Evolutionary conservation across 2,888 invertebrate species (phyloP).

Genomic region (Salticus scenicus): DNA sequence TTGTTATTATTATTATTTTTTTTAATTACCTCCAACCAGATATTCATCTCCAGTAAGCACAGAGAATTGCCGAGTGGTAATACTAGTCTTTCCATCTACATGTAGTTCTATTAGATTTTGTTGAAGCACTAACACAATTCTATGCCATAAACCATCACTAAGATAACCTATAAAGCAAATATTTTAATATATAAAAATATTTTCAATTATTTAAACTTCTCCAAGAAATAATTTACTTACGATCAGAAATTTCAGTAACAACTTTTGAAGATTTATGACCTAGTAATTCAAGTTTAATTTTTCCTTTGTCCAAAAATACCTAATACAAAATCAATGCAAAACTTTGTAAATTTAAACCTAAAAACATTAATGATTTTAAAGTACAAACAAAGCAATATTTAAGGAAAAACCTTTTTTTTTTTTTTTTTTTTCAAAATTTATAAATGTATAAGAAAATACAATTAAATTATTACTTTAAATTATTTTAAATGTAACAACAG

Average conservation of each 20-base stretch:
- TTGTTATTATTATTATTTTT: no score
- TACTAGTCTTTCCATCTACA: conserved; percentile 89
- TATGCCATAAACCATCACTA: conserved; percentile 97
- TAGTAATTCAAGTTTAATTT: conserved; percentile 86
- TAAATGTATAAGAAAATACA: no score
- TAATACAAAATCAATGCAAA: no score
- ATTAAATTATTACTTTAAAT: no score
- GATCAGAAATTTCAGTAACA: conserved; percentile 87
- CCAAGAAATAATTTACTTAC: conserved; percentile 52
- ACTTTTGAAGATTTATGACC: conserved; percentile 82
- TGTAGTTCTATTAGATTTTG: conserved; percentile 85
- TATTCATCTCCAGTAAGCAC: conserved; percentile 84
- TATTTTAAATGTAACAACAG: no score
- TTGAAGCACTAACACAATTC: conserved; percentile 83
- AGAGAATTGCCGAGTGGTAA: conserved; percentile 83
- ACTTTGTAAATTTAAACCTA: no score
- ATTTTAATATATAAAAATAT: no score
- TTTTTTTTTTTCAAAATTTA: no score
- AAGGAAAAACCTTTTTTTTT: no score
- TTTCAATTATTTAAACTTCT: no score
- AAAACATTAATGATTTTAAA: no score
- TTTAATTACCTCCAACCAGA: conserved; percentile 77
- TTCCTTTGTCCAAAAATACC: conserved; percentile 82
- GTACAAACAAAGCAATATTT: no score
- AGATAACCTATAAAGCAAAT: conserved; percentile 79